phyloP scores from a whole-genome alignment of 2,113 vertebrate genomes.

The Tiliqua scincoides region DNA sequence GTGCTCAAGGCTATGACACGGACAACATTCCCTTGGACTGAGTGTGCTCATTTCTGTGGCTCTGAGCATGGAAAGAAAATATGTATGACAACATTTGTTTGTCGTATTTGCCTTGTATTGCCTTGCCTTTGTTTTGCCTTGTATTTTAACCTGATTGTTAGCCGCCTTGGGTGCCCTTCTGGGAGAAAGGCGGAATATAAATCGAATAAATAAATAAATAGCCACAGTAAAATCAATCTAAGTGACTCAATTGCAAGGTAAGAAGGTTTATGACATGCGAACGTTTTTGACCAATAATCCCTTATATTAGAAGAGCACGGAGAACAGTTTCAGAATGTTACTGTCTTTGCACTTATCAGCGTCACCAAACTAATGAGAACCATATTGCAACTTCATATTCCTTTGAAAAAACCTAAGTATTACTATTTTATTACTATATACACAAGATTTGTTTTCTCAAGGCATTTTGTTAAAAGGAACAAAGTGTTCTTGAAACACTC shows the following conservation, averaged over 20 bases:
- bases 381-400: neutral
- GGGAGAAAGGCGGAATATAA: no score
- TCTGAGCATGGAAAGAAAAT: neutral
- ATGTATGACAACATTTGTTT: neutral
- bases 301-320: neutral
- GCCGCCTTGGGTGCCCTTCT: no score
- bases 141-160: no score
- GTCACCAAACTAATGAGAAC: constrained; percentile 13
- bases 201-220: no score
- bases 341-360: neutral
- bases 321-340: constrained; percentile 3
- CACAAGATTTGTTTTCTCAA: neutral
- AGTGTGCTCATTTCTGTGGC: neutral
- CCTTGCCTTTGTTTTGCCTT: no score
- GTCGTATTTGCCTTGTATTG: no score
- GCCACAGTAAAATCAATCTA: neutral
- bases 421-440: neutral
- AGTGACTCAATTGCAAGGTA: neutral
- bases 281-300: neutral
- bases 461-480: neutral
- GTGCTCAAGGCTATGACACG: neutral
- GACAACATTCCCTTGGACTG: no score
- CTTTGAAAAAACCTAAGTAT: neutral
- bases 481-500: constrained; percentile 25
- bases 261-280: neutral